phyloP scores from a whole-genome alignment of 2,113 vertebrate species.

The Zingel zingel region DNA sequence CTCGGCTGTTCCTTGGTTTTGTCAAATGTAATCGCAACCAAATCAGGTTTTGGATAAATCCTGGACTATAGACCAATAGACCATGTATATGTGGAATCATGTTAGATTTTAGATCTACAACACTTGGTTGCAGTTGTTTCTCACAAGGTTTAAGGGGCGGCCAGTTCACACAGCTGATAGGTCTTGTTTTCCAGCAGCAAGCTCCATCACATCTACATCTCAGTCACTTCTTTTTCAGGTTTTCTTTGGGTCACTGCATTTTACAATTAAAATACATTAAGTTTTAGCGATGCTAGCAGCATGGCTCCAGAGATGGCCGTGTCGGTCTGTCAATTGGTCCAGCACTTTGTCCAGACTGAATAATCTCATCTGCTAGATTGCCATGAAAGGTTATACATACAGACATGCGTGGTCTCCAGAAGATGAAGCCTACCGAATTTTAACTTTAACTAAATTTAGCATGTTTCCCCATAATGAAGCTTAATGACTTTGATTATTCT shows the following conservation, averaged over 20 bases:
- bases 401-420: background rate
- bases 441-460: too few relatives aligned
- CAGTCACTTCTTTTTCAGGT: too few relatives aligned
- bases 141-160: background rate
- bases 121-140: background rate
- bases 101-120: background rate
- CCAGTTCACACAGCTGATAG: too few relatives aligned
- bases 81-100: background rate
- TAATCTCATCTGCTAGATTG: background rate
- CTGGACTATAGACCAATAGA: background rate
- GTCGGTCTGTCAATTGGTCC: background rate
- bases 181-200: too few relatives aligned
- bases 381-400: background rate
- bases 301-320: background rate
- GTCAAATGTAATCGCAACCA: background rate
- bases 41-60: background rate
- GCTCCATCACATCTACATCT: background rate
- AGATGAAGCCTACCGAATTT: too few relatives aligned
- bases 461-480: too few relatives aligned
- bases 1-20: background rate
- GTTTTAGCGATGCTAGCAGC: background rate
- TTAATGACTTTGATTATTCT: too few relatives aligned
- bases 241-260: background rate
- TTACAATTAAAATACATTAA: background rate
- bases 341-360: background rate